phyloP scores from a whole-genome alignment of 2,888 invertebrate species.

The Stegana nigrithorax region DNA sequence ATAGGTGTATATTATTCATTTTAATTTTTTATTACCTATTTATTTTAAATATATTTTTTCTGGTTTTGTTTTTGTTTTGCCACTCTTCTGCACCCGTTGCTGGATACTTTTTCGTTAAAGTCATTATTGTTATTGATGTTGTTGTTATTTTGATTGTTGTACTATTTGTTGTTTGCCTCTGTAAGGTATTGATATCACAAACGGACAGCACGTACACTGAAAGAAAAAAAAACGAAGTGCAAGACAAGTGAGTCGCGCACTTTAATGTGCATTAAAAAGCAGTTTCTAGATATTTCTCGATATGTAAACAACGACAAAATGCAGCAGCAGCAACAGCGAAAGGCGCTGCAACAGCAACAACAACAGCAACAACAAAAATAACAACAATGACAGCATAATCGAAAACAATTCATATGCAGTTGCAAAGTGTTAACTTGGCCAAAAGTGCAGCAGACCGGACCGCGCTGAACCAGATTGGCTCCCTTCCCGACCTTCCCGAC shows the following conservation, averaged over 20 bases:
- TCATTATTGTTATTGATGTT: conserved; percentile 19
- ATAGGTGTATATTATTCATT: not conserved
- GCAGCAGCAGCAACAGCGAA: too few relatives aligned
- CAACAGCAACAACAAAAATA: too few relatives aligned
- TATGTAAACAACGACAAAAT: not conserved
- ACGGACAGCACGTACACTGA: too few relatives aligned
- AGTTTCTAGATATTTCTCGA: not conserved
- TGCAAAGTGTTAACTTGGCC: not conserved
- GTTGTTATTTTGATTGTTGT: conserved; percentile 31
- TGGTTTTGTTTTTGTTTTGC: conserved; percentile 16
- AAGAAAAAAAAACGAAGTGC: not conserved
- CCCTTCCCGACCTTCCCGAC: too few relatives aligned
- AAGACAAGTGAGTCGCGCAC: too few relatives aligned
- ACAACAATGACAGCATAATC: not conserved
- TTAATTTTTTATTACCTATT: too few relatives aligned
- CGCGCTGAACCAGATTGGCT: not conserved
- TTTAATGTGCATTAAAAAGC: not conserved
- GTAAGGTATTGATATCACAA: conserved; percentile 26
- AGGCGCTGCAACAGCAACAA: not conserved
- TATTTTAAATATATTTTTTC: too few relatives aligned
- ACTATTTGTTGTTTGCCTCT: conserved; percentile 8
- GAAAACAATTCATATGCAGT: not conserved
- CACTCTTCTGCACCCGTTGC: conserved; percentile 17
- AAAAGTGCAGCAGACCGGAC: conserved; percentile 13
- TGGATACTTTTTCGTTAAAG: too few relatives aligned